A percentile compares a stretch with the other conserved stretches of the same genome.
phyloP scores from a whole-genome alignment of 1,140 invertebrate species.

The Bicyclus anynana region DNA sequence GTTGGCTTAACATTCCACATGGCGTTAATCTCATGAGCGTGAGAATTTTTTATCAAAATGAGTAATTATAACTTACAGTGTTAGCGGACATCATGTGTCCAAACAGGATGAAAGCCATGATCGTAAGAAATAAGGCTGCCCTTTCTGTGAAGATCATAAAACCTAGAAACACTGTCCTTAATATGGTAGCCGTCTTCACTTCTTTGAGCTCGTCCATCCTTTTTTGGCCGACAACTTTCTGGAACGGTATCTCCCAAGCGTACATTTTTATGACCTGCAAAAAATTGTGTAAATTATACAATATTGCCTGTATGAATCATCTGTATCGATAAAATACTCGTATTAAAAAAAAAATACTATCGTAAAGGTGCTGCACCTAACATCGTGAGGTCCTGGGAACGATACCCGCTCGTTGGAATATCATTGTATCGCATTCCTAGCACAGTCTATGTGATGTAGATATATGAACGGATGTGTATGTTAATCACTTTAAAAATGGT shows the following conservation, averaged over 20 bases:
- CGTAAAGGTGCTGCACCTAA: no score
- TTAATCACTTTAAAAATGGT: no score
- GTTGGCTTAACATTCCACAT: no score
- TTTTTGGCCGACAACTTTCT: conserved; percentile 71
- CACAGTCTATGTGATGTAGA: no score
- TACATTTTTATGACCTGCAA: conserved; percentile 77
- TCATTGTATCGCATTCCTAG: no score
- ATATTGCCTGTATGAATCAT: background rate
- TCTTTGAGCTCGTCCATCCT: conserved; percentile 62
- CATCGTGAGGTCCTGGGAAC: no score
- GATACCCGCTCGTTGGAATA: no score
- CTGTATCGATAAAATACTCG: background rate
- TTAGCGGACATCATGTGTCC: conserved; percentile 82
- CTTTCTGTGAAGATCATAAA: conserved; percentile 86
- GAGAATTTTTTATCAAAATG: background rate
- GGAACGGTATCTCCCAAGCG: conserved; percentile 86
- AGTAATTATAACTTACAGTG: conserved; percentile 61
- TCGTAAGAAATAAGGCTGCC: conserved; percentile 83
- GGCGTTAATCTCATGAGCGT: no score
- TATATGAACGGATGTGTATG: no score
- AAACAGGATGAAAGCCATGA: conserved; percentile 81
- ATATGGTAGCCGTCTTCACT: conserved; percentile 75
- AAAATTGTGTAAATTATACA: background rate
- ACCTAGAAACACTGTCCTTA: conserved; percentile 85
- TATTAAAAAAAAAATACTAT: no score